These are phyloP conservation scores for Chaitophorus viminalis DNA, from an alignment of 2,888 invertebrate genomes.

Conservation along the genomic window DNA sequence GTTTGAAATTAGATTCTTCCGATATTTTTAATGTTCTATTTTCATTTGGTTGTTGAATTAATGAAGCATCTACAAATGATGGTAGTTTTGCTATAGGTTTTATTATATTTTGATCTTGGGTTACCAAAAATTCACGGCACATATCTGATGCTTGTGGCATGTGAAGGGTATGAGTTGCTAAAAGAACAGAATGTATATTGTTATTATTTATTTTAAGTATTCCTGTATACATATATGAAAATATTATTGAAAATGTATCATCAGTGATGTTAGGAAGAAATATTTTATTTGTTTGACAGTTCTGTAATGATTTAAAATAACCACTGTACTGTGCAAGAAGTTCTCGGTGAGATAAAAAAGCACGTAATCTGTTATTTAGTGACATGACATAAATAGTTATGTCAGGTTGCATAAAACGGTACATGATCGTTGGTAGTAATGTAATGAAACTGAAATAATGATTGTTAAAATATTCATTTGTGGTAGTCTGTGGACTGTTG, in stretches of 20 bases:
- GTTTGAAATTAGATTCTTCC: slow-evolving; percentile 62
- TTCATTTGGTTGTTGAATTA: slow-evolving; percentile 65
- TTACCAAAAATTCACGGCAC: slow-evolving; percentile 73
- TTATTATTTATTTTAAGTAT: slow-evolving; percentile 76
- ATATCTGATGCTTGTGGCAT: slow-evolving; percentile 79
- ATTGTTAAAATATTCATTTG: slow-evolving; percentile 50
- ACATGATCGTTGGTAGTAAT: slow-evolving; percentile 37
- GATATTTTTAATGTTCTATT: slow-evolving; percentile 56
- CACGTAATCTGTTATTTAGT: slow-evolving; percentile 38
- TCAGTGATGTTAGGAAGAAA: slow-evolving; percentile 65
- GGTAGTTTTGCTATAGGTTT: slow-evolving; percentile 69
- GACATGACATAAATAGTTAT: slow-evolving; percentile 43
- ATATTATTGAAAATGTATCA: slow-evolving; percentile 73
- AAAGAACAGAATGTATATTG: slow-evolving; percentile 77
- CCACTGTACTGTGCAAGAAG: slow-evolving; percentile 77
- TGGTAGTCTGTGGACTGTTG: slow-evolving; percentile 20
- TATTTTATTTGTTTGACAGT: slow-evolving; percentile 69
- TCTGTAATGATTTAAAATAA: slow-evolving; percentile 71
- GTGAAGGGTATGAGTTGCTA: slow-evolving; percentile 78
- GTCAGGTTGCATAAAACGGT: slow-evolving; percentile 45
- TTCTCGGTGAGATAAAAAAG: slow-evolving; percentile 74
- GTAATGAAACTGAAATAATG: slow-evolving; percentile 51
- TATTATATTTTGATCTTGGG: slow-evolving; percentile 67
- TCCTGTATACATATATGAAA: slow-evolving; percentile 82
- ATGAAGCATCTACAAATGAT: slow-evolving; percentile 42